Evolutionary conservation across 2,888 invertebrate genomes (phyloP).

Genomic region (Magallana nippona): DNA sequence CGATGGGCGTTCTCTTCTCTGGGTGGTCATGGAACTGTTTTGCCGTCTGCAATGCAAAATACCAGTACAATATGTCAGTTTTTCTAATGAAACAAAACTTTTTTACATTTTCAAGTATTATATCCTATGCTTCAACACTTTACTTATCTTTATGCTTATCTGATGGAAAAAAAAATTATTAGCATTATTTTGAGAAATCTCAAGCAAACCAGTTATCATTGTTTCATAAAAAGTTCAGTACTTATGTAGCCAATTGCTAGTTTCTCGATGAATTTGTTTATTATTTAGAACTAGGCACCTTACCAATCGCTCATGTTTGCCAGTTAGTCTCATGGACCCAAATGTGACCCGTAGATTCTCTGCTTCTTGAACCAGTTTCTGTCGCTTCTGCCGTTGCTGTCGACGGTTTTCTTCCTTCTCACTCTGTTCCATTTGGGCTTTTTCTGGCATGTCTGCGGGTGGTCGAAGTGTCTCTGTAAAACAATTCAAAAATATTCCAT

Average conservation of each 20-base stretch:
- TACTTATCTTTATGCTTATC: too few relatives aligned
- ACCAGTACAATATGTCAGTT: too few relatives aligned
- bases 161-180: too few relatives aligned
- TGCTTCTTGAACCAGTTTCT: conserved; percentile 55
- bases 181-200: too few relatives aligned
- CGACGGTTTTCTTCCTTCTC: conserved; percentile 53
- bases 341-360: conserved; percentile 64
- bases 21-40: conserved; percentile 69
- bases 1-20: conserved; percentile 74
- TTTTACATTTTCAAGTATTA: too few relatives aligned
- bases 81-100: too few relatives aligned
- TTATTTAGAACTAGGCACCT: not conserved
- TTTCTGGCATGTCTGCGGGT: conserved; percentile 44
- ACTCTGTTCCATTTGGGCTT: conserved; percentile 51
- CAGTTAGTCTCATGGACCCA: conserved; percentile 65
- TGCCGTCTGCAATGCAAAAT: conserved; percentile 62
- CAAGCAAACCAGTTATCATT: too few relatives aligned
- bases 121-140: too few relatives aligned
- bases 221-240: too few relatives aligned
- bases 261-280: too few relatives aligned
- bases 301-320: conserved; percentile 66
- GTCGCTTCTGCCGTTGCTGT: conserved; percentile 54
- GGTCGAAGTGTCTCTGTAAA: conserved; percentile 43
- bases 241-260: too few relatives aligned
- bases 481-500: not conserved